Evolutionary conservation across 2,797 vertebrate genomes (phyloP).

Genomic region (Sciurus vulgaris): DNA sequence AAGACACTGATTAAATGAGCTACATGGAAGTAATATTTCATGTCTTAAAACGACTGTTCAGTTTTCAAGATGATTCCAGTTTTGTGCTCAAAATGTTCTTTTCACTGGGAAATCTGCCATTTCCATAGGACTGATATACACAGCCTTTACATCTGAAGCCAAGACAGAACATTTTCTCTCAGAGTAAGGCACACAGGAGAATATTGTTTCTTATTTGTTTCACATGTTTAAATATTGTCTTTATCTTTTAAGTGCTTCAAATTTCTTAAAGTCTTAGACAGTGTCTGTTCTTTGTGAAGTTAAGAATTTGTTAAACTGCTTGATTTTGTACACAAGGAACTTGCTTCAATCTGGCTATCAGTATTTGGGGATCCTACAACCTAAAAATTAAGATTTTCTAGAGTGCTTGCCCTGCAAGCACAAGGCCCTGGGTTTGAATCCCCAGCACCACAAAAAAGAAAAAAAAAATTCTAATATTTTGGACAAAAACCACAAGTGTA

Average conservation of each 20-base stretch:
- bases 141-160: background rate
- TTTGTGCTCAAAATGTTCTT: background rate
- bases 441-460: too few species aligned
- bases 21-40: constrained; percentile 45
- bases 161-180: background rate
- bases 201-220: background rate
- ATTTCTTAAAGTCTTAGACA: background rate
- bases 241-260: background rate
- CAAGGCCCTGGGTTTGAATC: too few species aligned
- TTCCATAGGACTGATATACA: background rate
- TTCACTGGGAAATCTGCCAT: background rate
- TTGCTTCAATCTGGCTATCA: background rate
- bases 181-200: background rate
- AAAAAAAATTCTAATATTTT: background rate
- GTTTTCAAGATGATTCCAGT: background rate
- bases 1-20: background rate
- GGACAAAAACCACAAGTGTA: background rate
- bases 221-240: background rate
- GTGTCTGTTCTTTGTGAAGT: background rate
- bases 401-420: too few species aligned
- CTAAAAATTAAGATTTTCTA: background rate
- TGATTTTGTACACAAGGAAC: background rate
- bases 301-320: background rate
- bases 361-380: too few species aligned
- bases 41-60: constrained; percentile 52